phyloP scores from a whole-genome alignment of 2,888 invertebrate genomes.

The Saturnia japonica region DNA sequence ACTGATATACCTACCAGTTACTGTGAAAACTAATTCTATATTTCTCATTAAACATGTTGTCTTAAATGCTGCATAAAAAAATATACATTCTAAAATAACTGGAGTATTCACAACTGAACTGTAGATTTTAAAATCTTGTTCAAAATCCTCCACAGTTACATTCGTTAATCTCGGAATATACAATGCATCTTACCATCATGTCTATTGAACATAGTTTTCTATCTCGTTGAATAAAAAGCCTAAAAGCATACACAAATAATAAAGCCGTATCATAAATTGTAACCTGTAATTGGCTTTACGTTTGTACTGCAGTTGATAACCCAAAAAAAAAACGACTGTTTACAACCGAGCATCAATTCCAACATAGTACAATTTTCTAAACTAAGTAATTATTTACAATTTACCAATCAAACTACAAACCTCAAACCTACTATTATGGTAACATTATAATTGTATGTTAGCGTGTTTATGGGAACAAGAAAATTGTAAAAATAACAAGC shows the following conservation, averaged over 20 bases:
- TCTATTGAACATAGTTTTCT: not conserved
- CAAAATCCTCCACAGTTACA: not conserved
- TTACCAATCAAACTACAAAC: constrained; percentile 4
- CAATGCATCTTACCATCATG: not conserved
- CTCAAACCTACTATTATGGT: constrained; percentile 4
- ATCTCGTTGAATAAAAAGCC: not conserved
- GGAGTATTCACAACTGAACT: not conserved
- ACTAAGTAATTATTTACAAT: constrained; percentile 15
- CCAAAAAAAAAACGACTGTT: not conserved
- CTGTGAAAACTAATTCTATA: constrained; percentile 3
- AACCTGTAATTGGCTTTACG: not conserved
- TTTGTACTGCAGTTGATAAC: not conserved
- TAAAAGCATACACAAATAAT: not conserved
- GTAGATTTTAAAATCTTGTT: not conserved
- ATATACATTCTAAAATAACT: not conserved
- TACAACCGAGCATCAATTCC: not conserved
- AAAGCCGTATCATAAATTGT: not conserved
- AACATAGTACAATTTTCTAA: not conserved
- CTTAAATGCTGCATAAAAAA: not conserved
- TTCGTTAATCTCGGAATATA: not conserved
- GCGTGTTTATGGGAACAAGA: not conserved
- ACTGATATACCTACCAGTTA: constrained; percentile 17
- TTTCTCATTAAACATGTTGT: not conserved
- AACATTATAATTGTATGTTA: constrained; percentile 5
- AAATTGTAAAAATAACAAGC: constrained; percentile 1